Base-by-base conservation (phyloP, 2,888 invertebrate species). In the Drosophila affinis region DNA sequence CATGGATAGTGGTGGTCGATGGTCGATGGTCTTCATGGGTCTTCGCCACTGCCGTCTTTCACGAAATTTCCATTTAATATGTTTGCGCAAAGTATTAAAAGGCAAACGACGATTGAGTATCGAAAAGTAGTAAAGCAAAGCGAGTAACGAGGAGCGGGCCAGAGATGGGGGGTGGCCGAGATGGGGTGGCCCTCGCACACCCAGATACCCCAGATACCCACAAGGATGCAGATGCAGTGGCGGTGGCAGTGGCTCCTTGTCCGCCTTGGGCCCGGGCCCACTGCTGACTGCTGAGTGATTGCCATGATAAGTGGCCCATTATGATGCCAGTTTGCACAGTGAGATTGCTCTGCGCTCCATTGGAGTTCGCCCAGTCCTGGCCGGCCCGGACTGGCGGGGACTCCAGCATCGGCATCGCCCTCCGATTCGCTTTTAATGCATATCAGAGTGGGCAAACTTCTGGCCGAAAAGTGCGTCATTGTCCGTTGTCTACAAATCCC, bases 291-390 rank as follows among this genome's bases (percentile, higher is more conserved):
- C 84, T 85, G 89, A 85, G 85, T 85, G 85, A 85, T 85, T 85
- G 89, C 89, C 85, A 88, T 85, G 89, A 85, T 88, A 88, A 85
- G 89, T 85, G 89, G 85, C 87, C 89, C 89, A 88, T 85, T 85
- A 85, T 88, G 87, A 88, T 88, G 79, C 73, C 85, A 85, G 85
- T 85, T 88, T 85, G 89, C 89, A 84, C 89, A 85, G 85, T 69
- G 81, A 84, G 87, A 85, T 88, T 84, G 88, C 75, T 77, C 72
- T 77, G 74, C 76, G 84, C 85, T 84, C 85, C 79, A 88, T 87
- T 84, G 89, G 84, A 77, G 78, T 68, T 21, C 52, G 24, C 21
- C 21, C 21, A 21, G 21, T 0, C 21, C 21, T 0, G 21, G 3
- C 21, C 21, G 3, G 21, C 54, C 48, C 34, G 44, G 17, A 49